Evolutionary conservation across 2,888 invertebrate species (phyloP), one percentile per base, ranked within the genome.

Genomic region (Rhogogaster chlorosoma): DNA sequence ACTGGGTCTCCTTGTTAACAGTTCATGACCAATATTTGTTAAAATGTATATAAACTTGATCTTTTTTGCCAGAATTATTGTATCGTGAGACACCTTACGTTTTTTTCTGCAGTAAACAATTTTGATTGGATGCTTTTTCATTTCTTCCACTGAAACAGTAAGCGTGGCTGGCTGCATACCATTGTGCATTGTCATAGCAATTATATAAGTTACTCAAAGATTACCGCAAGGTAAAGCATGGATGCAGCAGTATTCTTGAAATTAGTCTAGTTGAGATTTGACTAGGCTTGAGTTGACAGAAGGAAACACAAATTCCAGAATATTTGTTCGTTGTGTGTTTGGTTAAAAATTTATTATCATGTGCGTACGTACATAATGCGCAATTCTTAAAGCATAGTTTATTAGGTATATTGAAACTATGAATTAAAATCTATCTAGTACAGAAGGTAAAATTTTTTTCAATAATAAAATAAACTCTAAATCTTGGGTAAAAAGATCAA

Each of bases 381-480:
- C 84, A 75, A 80, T n/a, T 83, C 85, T 85, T 67, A 83, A 57
- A 75, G 18, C 32, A 85, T 75, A 75, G 32, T 61, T 80, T 64
- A 67, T 86, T 86, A 84, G 84, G 57, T 86, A 84, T 85, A 45
- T 86, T 84, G 42, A 86, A 85, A 61, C 22, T 80, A 80, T 80
- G 6, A 38, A 61, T 80, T 80, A 80, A 61, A 36, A 80, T 61
- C 86, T 87, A 88, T 89, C 84, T 86, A 83, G 87, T 88, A 88
- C 87, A 87, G 87, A 87, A 87, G 86, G 87, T 90, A 88, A 90
- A 89, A 88, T 89, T 73, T 73, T 67, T 80, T 22, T 88, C 83
- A 82, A 89, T 91, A 91, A 90, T 90, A 92, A 91, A 92, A 92
- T 92, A 92, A 92, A 91, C 90, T 91, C 90, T 91, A 92, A 67